Evolutionary conservation across 2,113 vertebrate species (phyloP), one percentile per base, ranked within the genome.

Genomic region (Meleagris gallopavo): DNA sequence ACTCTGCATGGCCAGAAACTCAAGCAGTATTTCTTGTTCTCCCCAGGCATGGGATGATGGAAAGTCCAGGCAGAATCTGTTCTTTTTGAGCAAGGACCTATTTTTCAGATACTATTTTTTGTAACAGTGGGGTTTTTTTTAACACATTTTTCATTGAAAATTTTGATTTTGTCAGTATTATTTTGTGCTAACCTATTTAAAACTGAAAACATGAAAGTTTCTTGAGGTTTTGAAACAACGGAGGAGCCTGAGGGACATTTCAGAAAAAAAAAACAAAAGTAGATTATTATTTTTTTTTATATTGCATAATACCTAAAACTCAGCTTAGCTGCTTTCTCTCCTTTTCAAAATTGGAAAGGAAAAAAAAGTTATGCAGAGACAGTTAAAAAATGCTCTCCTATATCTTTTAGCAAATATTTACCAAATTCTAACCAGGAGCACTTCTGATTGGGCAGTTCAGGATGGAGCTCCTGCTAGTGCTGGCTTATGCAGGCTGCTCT

Each of bases 1-100:
- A 40, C 38, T 55, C 14, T 65, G 0, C 0, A 0, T 77, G 2
- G 2, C 6, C 0, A 0, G 62, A 82, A 83, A 40, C 7, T 4
- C 2, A 38, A 46, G 25, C 29, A 66, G 25, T 43, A 27, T 58
- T 88, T 88, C 61, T 46, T 14, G 10, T 70, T 92, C 21, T 50
- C 12, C 36, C 24, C 24, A 64, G 32, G 62, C 43, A 22, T 24
- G 21, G 41, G n/a, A 54, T 43, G 17, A 8, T 7, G 4, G 10
- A 45, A 14, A 69, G 32, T 17, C 40, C 54, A 36, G 65, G 12
- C 13, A 61, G 19, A 71, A 62, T 43, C 57, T 57, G 10, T 21
- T 66, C 29, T 8, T 48, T 83, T 67, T 25, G 10, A 41, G 16
- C 40, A 83, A 46, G 48, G 11, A 7, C 45, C 22, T 75, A 1